These are phyloP conservation scores for Drosophila parthenogenetica DNA, from an alignment of 2,888 invertebrate genomes.

Conservation along the genomic window DNA sequence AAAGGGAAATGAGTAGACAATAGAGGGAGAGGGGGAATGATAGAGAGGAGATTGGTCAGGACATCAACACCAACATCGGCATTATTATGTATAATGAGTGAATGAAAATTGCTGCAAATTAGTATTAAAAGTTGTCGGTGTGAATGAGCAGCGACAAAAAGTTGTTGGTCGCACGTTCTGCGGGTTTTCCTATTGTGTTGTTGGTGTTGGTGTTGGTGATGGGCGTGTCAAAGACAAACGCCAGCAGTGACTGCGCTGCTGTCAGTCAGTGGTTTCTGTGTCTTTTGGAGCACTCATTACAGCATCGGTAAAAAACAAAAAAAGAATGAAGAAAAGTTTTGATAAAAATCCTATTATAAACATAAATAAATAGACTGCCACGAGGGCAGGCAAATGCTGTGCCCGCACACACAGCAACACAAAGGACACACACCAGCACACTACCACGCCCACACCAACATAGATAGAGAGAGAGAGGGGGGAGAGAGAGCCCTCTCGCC, in stretches of 20 bases:
- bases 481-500: slow-evolving; percentile 6
- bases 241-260: slow-evolving; percentile 60
- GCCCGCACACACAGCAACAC: slow-evolving; percentile 39
- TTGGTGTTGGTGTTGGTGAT: not conserved
- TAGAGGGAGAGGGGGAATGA: slow-evolving; percentile 6
- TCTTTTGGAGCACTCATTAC: slow-evolving; percentile 80
- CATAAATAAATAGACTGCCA: slow-evolving; percentile 78
- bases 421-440: slow-evolving; percentile 16
- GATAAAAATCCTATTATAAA: slow-evolving; percentile 82
- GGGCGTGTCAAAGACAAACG: slow-evolving; percentile 75
- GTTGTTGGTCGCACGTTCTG: slow-evolving; percentile 47
- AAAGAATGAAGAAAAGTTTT: slow-evolving; percentile 57
- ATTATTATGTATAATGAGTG: slow-evolving; percentile 59
- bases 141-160: slow-evolving; percentile 47
- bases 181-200: slow-evolving; percentile 30
- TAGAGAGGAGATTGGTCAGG: not conserved
- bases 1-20: not conserved
- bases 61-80: slow-evolving; percentile 39
- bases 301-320: slow-evolving; percentile 53
- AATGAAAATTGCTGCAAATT: slow-evolving; percentile 65
- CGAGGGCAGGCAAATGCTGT: slow-evolving; percentile 46
- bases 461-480: not conserved
- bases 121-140: slow-evolving; percentile 61
- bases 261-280: slow-evolving; percentile 52
- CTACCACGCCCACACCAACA: slow-evolving; percentile 6